Evolutionary conservation across 2,797 vertebrate genomes (phyloP).

Genomic region (Emys orbicularis): DNA sequence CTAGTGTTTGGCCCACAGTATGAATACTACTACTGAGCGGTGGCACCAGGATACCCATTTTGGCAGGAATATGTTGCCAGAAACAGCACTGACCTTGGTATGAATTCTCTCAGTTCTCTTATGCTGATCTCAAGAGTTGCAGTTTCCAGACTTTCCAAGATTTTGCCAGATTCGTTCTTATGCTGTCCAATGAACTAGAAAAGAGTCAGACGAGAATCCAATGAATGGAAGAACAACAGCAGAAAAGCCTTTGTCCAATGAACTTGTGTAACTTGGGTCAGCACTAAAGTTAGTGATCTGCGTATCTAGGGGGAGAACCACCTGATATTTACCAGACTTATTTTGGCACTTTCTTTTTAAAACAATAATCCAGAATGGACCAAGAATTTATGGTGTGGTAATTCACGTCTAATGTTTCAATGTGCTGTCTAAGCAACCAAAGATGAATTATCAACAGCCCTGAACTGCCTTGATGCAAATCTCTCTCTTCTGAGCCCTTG

Average conservation of each 20-base stretch:
- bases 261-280: not conserved
- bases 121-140: slow-evolving; percentile 81
- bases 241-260: not conserved
- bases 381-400: not conserved
- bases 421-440: not conserved
- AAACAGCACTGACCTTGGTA: slow-evolving; percentile 80
- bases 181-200: slow-evolving; percentile 82
- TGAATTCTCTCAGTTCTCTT: slow-evolving; percentile 83
- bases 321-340: not conserved
- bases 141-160: slow-evolving; percentile 84
- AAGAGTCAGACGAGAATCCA: not conserved
- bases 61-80: not conserved
- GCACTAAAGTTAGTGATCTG: not conserved
- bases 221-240: not conserved
- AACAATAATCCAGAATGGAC: not conserved
- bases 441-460: rapidly evolving
- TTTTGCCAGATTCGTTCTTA: slow-evolving; percentile 54
- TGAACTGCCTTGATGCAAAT: rapidly evolving
- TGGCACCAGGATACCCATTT: not conserved
- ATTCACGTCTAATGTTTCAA: not conserved
- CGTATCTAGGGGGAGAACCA: not conserved
- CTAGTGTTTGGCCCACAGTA: not conserved
- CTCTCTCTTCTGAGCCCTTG: not conserved
- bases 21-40: not conserved
- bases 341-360: slow-evolving; percentile 4